Evolutionary conservation across 37 sponge, comb jelly and placozoan species (phyloP).

Genomic region (Halisarca cf. caerulea): DNA sequence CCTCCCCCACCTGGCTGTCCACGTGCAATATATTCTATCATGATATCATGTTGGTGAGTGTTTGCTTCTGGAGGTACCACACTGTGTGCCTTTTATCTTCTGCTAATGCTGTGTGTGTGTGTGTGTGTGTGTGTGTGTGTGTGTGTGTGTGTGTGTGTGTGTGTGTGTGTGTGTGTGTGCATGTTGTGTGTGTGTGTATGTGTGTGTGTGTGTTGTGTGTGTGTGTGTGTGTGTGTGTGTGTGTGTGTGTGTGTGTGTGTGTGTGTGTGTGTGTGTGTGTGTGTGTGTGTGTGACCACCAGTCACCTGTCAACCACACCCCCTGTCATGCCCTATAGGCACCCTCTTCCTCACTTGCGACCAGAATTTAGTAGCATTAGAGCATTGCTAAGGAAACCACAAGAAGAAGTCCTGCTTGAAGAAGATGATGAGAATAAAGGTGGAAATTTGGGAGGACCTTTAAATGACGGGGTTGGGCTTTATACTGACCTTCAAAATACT

Average conservation of each 20-base stretch:
- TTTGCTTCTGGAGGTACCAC: too few relatives aligned
- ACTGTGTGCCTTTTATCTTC: too few relatives aligned
- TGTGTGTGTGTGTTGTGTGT: too few relatives aligned
- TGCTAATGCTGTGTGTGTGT: too few relatives aligned
- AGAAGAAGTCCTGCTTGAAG: not conserved
- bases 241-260: too few relatives aligned
- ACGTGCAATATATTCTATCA: not conserved
- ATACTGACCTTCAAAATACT: slow-evolving; percentile 5
- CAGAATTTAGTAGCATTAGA: not conserved
- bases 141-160: too few relatives aligned
- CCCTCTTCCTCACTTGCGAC: not conserved
- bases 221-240: too few relatives aligned
- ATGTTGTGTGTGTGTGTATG: too few relatives aligned
- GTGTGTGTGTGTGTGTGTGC: too few relatives aligned
- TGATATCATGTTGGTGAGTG: slow-evolving; percentile 3
- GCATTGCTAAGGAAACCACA: not conserved
- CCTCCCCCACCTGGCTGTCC: slow-evolving; percentile 25
- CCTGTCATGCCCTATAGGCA: not conserved
- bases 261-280: too few relatives aligned
- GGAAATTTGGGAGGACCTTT: not conserved
- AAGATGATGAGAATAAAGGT: not conserved
- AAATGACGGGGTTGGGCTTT: not conserved
- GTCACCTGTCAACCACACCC: not conserved
- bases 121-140: too few relatives aligned
- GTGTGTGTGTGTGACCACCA: too few relatives aligned